These are phyloP conservation scores for Pipa parva DNA, from an alignment of 2,113 vertebrate species.

Conservation along the genomic window DNA sequence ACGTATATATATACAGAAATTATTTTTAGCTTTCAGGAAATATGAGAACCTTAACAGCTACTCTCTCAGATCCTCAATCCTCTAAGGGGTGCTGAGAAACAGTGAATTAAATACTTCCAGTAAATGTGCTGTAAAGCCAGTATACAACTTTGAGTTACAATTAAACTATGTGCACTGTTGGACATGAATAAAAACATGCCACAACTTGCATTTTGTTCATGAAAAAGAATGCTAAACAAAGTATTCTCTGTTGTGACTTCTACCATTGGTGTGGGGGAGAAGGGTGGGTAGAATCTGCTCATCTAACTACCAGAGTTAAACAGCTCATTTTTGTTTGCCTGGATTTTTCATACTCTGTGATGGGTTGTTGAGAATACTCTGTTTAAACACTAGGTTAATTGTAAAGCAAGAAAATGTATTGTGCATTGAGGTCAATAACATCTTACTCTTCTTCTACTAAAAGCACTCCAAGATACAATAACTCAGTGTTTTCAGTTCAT, in stretches of 20 bases:
- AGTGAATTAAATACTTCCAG: too few relatives aligned
- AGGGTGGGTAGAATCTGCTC: not conserved
- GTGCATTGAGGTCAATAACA: constrained; percentile 23
- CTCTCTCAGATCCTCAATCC: too few relatives aligned
- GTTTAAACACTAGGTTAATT: constrained; percentile 15
- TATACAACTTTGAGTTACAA: constrained; percentile 16
- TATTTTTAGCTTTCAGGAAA: too few relatives aligned
- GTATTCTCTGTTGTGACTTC: constrained; percentile 35
- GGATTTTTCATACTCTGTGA: constrained; percentile 17
- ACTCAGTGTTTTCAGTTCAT: constrained; percentile 13
- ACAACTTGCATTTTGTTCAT: constrained; percentile 26
- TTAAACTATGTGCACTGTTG: constrained; percentile 2
- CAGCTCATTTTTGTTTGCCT: constrained; percentile 29
- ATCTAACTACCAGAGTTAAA: constrained; percentile 19
- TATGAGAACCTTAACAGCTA: too few relatives aligned
- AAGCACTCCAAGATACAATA: constrained; percentile 32
- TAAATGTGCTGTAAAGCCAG: not conserved
- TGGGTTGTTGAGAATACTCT: constrained; percentile 8
- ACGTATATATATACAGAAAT: too few relatives aligned
- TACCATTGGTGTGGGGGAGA: not conserved
- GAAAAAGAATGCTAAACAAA: constrained; percentile 30
- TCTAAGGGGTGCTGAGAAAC: too few relatives aligned
- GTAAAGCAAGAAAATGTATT: constrained; percentile 13
- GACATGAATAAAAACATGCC: constrained; percentile 12
- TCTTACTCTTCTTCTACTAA: constrained; percentile 27